Base-by-base conservation (phyloP, 1,140 invertebrate species). In the Scaptodrosophila lebanonensis region DNA sequence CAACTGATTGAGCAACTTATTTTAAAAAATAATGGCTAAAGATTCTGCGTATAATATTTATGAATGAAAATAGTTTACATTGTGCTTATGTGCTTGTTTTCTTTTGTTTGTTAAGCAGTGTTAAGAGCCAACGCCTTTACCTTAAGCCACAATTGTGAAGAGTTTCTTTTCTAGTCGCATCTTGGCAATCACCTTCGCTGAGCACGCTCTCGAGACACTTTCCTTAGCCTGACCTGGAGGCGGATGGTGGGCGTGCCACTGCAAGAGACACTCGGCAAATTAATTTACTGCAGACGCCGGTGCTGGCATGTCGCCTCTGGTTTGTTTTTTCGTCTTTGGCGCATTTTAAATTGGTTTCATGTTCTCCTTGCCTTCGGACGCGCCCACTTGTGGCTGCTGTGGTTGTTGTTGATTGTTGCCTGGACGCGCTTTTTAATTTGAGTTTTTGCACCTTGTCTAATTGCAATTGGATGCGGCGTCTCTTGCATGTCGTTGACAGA, bases 381-480 rank as follows among this genome's bases (percentile, higher is more conserved):
- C 48, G 29, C 36, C 51, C 57, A 52, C 43, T 53, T 56, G 36
- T 27, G 40, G 29, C 27, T 29, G 20, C 18, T 25, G 12, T 12
- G 11, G 44, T 7, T 5, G 40, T 27, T 11, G 0, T 2, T 3
- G 25, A 17, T 35, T 64, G 17, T 25, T 67, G 48, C 30, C 38
- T 29, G 11, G 2, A 13, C 27, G 49, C 27, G 33, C 36, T 38
- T 52, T 38, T 66, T 73, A 39, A 65, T 51, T 66, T 51, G 11
- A 57, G 66, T 49, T 71, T 32, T 64, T 79, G 54, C 68, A 79
- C 72, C 73, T 77, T 77, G 54, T 43, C 72, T 79, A 77, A 77
- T 77, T 77, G 68, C 59, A 65, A 79, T 67, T 68, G 44, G 64
- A 66, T 58, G 61, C 66, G 66, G n/a, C n/a, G n/a, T n/a, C n/a